Evolutionary conservation across 2,113 vertebrate genomes (phyloP).

Genomic region (Macquaria ambigua): DNA sequence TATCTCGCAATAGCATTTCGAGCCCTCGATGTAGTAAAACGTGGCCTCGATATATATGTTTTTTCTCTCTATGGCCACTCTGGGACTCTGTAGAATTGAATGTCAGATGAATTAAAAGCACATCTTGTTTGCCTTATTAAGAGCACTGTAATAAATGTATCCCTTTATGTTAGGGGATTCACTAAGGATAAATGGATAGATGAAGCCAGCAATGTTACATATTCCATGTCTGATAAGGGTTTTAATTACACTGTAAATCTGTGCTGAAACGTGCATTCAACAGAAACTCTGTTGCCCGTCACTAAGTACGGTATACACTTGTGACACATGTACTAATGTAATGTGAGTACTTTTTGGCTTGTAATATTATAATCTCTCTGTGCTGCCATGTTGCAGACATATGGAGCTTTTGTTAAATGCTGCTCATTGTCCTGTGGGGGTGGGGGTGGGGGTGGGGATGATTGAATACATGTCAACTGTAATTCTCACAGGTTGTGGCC

Average conservation of each 20-base stretch:
- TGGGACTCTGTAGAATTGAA: too few species aligned
- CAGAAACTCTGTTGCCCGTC: slow-evolving; percentile 1
- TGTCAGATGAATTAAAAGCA: too few species aligned
- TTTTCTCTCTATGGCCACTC: too few species aligned
- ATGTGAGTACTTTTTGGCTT: slow-evolving; percentile 33
- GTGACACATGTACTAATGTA: neutral
- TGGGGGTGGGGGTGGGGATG: slow-evolving; percentile 51
- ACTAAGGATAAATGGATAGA: neutral
- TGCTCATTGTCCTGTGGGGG: slow-evolving; percentile 62
- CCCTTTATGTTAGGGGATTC: neutral
- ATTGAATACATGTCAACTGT: slow-evolving; percentile 73
- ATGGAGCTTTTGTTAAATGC: slow-evolving; percentile 71
- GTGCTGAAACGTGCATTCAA: neutral
- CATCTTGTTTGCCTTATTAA: slow-evolving; percentile 2
- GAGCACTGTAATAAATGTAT: neutral
- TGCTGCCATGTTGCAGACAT: slow-evolving; percentile 72
- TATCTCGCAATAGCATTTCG: too few species aligned
- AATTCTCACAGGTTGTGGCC: slow-evolving; percentile 67
- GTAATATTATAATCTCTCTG: slow-evolving; percentile 37
- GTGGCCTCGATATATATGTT: too few species aligned
- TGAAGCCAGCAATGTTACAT: neutral
- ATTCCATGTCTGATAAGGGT: neutral
- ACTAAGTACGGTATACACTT: neutral
- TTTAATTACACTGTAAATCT: neutral
- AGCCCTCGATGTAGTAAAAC: too few species aligned